Conservation (phyloP, 2,113 vertebrate species). For the Turdus rufiventris region DNA sequence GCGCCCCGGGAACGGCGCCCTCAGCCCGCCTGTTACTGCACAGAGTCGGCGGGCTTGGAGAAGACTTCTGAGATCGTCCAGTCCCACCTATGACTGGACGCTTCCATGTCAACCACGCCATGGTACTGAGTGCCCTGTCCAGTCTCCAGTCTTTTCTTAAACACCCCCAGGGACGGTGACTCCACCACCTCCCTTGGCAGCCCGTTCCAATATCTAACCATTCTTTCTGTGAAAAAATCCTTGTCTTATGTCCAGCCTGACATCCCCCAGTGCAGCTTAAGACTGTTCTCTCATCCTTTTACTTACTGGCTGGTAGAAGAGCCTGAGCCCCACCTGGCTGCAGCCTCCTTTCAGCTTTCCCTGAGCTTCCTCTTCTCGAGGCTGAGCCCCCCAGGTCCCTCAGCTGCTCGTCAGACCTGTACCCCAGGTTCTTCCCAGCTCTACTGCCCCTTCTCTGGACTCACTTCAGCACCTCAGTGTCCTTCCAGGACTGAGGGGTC, state of each 20-base stretch:
- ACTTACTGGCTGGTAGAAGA: neutral
- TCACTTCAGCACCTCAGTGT: fast-evolving
- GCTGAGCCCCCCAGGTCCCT: neutral
- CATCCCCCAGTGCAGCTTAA: neutral
- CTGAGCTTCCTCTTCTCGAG: neutral
- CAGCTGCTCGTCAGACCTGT: no score
- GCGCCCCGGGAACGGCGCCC: fast-evolving
- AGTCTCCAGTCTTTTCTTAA: neutral
- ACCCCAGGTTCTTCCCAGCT: neutral
- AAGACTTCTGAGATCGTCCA: fast-evolving
- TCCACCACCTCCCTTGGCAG: no score
- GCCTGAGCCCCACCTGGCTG: neutral
- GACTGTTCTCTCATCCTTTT: neutral
- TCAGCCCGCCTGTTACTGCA: fast-evolving
- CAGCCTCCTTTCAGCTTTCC: no score
- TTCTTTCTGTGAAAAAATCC: neutral
- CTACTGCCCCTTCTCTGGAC: neutral
- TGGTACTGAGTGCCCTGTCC: neutral
- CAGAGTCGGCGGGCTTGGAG: fast-evolving
- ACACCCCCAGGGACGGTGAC: neutral
- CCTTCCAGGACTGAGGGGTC: neutral
- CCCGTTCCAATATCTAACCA: neutral
- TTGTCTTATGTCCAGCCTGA: neutral
- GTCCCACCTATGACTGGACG: fast-evolving
- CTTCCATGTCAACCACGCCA: neutral